Conservation (phyloP, 2,797 vertebrate genomes). For the Botia kubotai region DNA sequence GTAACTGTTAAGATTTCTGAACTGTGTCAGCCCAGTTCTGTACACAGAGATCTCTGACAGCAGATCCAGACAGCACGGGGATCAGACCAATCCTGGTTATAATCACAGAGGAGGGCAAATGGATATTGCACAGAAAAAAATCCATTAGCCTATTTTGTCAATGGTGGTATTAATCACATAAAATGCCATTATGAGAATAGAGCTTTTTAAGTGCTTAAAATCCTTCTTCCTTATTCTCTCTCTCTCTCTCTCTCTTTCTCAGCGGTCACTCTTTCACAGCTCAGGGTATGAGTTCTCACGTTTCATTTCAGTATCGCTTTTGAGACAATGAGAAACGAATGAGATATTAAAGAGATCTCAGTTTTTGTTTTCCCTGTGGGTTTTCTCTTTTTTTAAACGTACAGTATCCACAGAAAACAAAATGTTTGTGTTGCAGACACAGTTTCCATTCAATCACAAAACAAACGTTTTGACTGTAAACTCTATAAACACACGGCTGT, state of each 20-base stretch:
- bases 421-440: too few species aligned
- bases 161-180: conserved; percentile 72
- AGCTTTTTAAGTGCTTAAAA: conserved; percentile 45
- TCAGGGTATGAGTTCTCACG: not conserved
- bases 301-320: not conserved
- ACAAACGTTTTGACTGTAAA: too few species aligned
- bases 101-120: conserved; percentile 48
- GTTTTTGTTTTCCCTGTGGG: too few species aligned
- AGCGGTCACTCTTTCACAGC: not conserved
- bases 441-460: too few species aligned
- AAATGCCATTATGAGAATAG: conserved; percentile 63
- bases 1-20: conserved; percentile 23
- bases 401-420: too few species aligned
- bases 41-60: conserved; percentile 19
- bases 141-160: conserved; percentile 73
- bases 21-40: conserved; percentile 22
- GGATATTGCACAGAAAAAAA: conserved; percentile 66
- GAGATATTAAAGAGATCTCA: too few species aligned
- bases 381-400: too few species aligned
- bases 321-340: too few species aligned
- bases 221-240: too few species aligned
- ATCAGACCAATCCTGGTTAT: conserved; percentile 36
- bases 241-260: not conserved
- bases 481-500: too few species aligned
- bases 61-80: conserved; percentile 4